Evolutionary conservation across 1,140 invertebrate genomes (phyloP).

Genomic region (Hycleus phaleratus): DNA sequence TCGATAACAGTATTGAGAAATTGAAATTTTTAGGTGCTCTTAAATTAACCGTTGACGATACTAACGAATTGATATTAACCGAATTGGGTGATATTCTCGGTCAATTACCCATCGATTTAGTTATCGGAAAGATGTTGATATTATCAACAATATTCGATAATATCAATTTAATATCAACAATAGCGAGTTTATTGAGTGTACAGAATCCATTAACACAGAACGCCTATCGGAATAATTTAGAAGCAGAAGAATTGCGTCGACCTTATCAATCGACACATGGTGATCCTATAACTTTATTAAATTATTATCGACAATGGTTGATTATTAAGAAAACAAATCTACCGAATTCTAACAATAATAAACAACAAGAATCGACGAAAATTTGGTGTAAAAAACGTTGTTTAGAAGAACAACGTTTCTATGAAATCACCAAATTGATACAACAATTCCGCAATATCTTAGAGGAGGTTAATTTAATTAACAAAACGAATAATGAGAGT

Average conservation of each 20-base stretch:
- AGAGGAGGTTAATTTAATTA: conserved; percentile 64
- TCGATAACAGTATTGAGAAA: conserved; percentile 80
- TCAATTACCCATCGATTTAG: conserved; percentile 88
- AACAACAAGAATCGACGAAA: conserved; percentile 49
- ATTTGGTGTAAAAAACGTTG: conserved; percentile 80
- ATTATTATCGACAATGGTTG: conserved; percentile 86
- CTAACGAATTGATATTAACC: conserved; percentile 59
- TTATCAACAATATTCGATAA: conserved; percentile 85
- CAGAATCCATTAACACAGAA: conserved; percentile 88
- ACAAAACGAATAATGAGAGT: conserved; percentile 46
- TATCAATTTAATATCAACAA: conserved; percentile 83
- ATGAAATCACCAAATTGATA: conserved; percentile 90
- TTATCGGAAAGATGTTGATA: conserved; percentile 93
- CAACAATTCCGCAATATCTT: conserved; percentile 83
- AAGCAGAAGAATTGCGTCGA: conserved; percentile 66
- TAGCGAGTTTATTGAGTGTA: conserved; percentile 88
- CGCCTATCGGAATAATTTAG: conserved; percentile 69
- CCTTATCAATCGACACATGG: conserved; percentile 87
- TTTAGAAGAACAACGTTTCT: conserved; percentile 93
- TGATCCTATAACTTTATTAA: conserved; percentile 87
- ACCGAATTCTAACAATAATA: conserved; percentile 18
- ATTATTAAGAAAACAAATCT: conserved; percentile 24
- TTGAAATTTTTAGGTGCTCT: conserved; percentile 88
- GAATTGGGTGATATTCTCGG: conserved; percentile 81
- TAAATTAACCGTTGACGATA: conserved; percentile 56